phyloP scores from a whole-genome alignment of 2,888 invertebrate species.

The Aleiodes testaceus region DNA sequence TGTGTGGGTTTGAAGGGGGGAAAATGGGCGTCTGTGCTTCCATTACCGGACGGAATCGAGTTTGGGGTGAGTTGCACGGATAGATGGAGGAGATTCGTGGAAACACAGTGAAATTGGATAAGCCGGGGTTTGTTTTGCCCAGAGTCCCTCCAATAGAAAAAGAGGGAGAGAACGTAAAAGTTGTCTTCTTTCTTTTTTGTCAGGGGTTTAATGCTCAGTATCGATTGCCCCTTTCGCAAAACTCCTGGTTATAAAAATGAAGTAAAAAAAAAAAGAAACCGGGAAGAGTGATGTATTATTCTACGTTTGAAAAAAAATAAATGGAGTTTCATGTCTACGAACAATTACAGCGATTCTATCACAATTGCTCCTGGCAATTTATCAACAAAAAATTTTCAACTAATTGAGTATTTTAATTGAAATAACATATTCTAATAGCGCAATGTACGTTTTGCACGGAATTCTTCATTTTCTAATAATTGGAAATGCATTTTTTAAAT shows the following conservation, averaged over 20 bases:
- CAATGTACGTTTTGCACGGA: not conserved
- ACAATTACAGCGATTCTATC: slow-evolving; percentile 2
- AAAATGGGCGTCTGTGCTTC: slow-evolving; percentile 57
- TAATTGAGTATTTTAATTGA: slow-evolving; percentile 1
- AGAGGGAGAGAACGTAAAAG: slow-evolving; percentile 22
- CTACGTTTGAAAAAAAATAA: not conserved
- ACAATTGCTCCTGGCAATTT: not conserved
- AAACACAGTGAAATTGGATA: slow-evolving; percentile 64
- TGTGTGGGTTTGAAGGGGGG: slow-evolving; percentile 12
- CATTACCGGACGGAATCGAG: slow-evolving; percentile 50
- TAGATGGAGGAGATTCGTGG: slow-evolving; percentile 63
- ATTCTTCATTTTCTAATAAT: not conserved
- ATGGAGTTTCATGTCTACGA: not conserved
- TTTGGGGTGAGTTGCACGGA: slow-evolving; percentile 52
- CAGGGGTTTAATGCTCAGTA: slow-evolving; percentile 21
- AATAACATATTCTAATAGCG: slow-evolving; percentile 6
- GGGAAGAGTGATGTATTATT: not conserved
- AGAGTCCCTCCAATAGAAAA: slow-evolving; percentile 48
- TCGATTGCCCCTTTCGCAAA: slow-evolving; percentile 24
- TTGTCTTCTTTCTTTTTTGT: slow-evolving; percentile 14
- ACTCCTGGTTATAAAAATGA: slow-evolving; percentile 21
- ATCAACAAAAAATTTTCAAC: not conserved
- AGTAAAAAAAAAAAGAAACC: slow-evolving; percentile 5
- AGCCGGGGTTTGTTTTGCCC: slow-evolving; percentile 61
- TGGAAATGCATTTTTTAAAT: not conserved